Conservation (phyloP, 2,797 vertebrate genomes). For the Ataeniobius toweri region DNA sequence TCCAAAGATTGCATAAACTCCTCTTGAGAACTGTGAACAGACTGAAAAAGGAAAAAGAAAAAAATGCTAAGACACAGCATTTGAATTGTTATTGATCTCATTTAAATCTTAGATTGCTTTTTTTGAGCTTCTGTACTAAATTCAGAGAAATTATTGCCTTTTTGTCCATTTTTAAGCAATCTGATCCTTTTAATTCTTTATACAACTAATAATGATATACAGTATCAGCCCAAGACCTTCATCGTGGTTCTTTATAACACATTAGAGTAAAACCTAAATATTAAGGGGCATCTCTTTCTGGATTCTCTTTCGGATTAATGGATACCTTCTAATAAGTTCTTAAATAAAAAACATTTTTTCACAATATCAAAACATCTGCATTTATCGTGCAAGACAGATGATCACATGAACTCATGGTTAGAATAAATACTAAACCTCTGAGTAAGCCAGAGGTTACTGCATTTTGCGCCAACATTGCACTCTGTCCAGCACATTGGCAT, state of each 20-base stretch:
- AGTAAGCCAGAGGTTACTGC: constrained; percentile 36
- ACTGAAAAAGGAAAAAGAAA: constrained; percentile 76
- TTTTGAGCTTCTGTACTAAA: background rate
- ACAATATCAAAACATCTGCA: constrained; percentile 3
- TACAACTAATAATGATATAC: background rate
- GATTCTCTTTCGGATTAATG: background rate
- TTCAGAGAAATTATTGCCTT: background rate
- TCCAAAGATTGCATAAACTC: constrained; percentile 98
- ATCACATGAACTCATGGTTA: constrained; percentile 4
- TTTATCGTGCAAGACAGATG: constrained; percentile 39
- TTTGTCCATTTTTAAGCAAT: background rate
- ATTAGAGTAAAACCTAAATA: background rate
- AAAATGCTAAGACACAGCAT: background rate
- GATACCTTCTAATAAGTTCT: background rate
- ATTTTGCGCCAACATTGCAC: constrained; percentile 30
- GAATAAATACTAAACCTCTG: constrained; percentile 11
- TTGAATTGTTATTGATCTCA: too few relatives aligned
- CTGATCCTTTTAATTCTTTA: background rate
- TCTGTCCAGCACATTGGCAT: constrained; percentile 48
- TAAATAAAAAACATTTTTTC: background rate
- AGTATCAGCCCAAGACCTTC: too few relatives aligned
- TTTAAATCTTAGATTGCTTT: background rate
- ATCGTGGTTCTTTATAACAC: background rate
- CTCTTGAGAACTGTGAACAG: constrained; percentile 99
- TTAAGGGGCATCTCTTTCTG: background rate